A percentile compares a stretch with the other conserved stretches of the same genome.
Conservation (phyloP, 2,113 vertebrate species). For the Vulpes ferrilata region DNA sequence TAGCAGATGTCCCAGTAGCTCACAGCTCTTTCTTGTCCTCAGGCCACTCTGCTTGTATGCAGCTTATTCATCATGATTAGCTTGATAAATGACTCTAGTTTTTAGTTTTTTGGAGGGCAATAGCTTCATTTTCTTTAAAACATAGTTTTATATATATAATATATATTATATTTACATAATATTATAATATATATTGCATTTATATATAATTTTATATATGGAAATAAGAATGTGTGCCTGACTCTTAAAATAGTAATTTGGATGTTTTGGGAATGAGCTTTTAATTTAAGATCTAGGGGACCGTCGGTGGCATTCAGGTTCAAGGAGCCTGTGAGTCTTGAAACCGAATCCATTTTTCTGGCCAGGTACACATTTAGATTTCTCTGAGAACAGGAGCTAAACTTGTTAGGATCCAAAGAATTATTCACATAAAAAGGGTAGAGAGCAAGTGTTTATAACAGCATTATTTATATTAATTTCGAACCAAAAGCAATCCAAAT, state of each 20-base stretch:
- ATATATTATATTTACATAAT: too few relatives aligned
- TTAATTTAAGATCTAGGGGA: not conserved
- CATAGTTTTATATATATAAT: not conserved
- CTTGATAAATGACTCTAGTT: conserved; percentile 6
- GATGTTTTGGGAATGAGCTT: not conserved
- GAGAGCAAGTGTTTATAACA: not conserved
- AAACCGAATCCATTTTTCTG: not conserved
- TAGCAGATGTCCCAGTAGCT: not conserved
- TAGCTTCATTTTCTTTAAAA: not conserved
- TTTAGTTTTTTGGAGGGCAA: not conserved
- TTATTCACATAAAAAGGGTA: not conserved
- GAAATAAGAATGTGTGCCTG: not conserved
- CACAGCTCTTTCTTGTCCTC: not conserved
- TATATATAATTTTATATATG: not conserved
- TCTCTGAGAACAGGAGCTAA: not conserved
- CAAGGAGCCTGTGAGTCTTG: not conserved
- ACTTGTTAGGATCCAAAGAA: not conserved
- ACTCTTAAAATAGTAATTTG: not conserved
- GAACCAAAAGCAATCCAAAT: not conserved
- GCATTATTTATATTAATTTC: not conserved
- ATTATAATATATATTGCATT: too few relatives aligned
- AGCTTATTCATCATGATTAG: not conserved
- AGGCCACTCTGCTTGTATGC: not conserved
- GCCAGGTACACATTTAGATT: not conserved
- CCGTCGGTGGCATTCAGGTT: not conserved